Conservation (phyloP, 2,888 invertebrate genomes). For the Eupithecia exiguata region DNA sequence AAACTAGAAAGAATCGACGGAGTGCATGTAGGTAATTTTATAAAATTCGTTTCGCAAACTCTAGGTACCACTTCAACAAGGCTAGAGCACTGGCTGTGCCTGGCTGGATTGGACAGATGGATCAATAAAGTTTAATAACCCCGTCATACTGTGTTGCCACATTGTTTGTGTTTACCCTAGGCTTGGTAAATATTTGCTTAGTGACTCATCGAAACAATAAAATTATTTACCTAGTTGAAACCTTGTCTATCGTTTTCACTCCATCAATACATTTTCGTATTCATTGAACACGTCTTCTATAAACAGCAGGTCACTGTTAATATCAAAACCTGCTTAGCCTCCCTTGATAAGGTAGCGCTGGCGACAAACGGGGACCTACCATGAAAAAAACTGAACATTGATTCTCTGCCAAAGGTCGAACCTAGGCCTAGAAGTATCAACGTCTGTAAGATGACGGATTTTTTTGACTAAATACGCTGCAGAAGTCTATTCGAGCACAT, state of each 20-base stretch:
- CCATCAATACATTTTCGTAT: not conserved
- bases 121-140: constrained; percentile 60
- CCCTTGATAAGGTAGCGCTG: no score
- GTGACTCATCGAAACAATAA: not conserved
- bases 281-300: not conserved
- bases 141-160: constrained; percentile 64
- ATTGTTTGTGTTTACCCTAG: not conserved
- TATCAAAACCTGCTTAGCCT: not conserved
- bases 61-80: not conserved
- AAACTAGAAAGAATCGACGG: constrained; percentile 48
- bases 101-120: constrained; percentile 35
- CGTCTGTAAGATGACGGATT: no score
- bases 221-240: not conserved
- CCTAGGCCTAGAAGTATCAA: no score
- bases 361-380: no score
- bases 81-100: not conserved
- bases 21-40: constrained; percentile 53
- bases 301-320: not conserved
- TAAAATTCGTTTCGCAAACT: constrained; percentile 46
- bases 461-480: no score
- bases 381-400: no score
- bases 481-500: no score
- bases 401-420: no score
- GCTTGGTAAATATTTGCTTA: not conserved
- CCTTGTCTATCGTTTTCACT: not conserved